phyloP scores from a whole-genome alignment of 2,888 invertebrate species.

The Ornithoptera alexandrae region DNA sequence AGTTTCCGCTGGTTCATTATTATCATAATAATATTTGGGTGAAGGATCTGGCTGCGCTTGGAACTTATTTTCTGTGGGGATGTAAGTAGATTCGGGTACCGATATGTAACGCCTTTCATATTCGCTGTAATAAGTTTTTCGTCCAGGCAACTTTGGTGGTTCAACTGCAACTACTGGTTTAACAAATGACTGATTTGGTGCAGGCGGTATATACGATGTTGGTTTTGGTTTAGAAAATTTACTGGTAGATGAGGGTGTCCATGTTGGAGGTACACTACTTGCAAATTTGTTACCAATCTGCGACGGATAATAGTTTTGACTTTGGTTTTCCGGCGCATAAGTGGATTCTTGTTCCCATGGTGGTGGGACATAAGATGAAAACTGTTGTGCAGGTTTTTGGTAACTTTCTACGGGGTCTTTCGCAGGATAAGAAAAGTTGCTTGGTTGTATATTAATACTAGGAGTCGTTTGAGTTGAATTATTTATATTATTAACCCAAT shows the following conservation, averaged over 20 bases:
- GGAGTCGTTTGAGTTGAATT: conserved; percentile 39
- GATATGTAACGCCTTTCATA: conserved; percentile 74
- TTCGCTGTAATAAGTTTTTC: conserved; percentile 75
- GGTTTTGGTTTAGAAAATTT: conserved; percentile 64
- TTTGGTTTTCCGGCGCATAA: conserved; percentile 54
- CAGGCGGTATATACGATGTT: conserved; percentile 69
- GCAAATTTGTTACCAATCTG: conserved; percentile 46
- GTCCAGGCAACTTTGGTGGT: conserved; percentile 57
- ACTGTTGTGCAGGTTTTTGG: conserved; percentile 57
- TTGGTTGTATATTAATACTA: conserved; percentile 44
- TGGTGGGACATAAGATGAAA: conserved; percentile 70
- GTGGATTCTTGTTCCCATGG: conserved; percentile 73
- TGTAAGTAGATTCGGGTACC: conserved; percentile 70
- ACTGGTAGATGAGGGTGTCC: conserved; percentile 52
- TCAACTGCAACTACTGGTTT: conserved; percentile 52
- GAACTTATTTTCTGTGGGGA: conserved; percentile 65
- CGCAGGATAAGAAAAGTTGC: conserved; percentile 53
- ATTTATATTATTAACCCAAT: conserved; percentile 50
- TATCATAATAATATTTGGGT: conserved; percentile 71
- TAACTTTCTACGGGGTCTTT: conserved; percentile 57
- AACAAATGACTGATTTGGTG: conserved; percentile 74
- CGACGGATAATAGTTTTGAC: conserved; percentile 58
- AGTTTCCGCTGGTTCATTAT: conserved; percentile 61
- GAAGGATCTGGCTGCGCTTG: conserved; percentile 72
- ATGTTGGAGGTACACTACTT: conserved; percentile 46